Percentiles rank a stretch among this genome's conserved stretches.
These are phyloP conservation scores for Amphiura filiformis DNA, from an alignment of 35 echinoderm and acorn worm species.

Conservation along the genomic window DNA sequence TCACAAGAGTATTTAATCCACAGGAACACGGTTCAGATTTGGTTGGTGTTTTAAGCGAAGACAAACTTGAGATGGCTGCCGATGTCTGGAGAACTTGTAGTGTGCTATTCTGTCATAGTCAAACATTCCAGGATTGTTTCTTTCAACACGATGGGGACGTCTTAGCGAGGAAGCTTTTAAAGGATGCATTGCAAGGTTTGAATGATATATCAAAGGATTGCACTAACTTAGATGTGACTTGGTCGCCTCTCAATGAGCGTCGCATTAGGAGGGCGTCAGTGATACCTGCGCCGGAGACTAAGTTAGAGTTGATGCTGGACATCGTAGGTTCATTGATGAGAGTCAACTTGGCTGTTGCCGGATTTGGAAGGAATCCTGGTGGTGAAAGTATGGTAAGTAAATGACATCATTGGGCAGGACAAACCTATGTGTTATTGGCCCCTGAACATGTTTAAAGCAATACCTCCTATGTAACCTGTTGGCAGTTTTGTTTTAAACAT, in stretches of 20 bases:
- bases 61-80: conserved; percentile 45
- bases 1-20: not conserved
- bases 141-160: conserved; percentile 10
- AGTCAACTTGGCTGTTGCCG: conserved; percentile 31
- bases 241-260: conserved; percentile 13
- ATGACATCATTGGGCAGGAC: not conserved
- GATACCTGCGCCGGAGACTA: conserved; percentile 1
- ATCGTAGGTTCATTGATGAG: conserved; percentile 55
- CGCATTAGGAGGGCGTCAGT: conserved; percentile 17
- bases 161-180: conserved; percentile 19
- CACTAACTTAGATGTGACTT: conserved; percentile 29
- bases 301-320: conserved; percentile 52
- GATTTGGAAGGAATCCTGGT: not conserved
- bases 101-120: conserved; percentile 40
- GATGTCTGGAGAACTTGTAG: conserved; percentile 68
- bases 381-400: not conserved
- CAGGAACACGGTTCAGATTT: not conserved
- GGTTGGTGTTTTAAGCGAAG: conserved; percentile 31
- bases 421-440: too few relatives aligned
- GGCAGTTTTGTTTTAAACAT: too few relatives aligned
- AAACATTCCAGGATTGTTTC: conserved; percentile 42
- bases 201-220: conserved; percentile 49
- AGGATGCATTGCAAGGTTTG: conserved; percentile 51
- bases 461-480: too few relatives aligned
- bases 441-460: too few relatives aligned